phyloP scores from a whole-genome alignment of 1,140 invertebrate species.

The Leptopilina clavipes region DNA sequence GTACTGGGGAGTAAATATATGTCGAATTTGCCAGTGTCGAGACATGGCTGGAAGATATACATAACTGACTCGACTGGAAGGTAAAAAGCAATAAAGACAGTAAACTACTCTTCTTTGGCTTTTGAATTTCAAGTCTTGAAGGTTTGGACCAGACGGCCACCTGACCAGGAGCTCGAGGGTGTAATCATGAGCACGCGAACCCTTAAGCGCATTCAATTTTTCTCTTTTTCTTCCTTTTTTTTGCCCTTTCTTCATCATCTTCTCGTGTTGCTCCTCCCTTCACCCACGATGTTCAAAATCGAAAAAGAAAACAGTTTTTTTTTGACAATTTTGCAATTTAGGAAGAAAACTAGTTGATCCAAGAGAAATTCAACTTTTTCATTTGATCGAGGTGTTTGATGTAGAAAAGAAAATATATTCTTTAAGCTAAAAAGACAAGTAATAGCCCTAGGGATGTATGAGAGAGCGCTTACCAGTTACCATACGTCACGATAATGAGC shows the following conservation, averaged over 20 bases:
- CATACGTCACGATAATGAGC: slow-evolving; percentile 59
- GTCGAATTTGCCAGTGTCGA: slow-evolving; percentile 9
- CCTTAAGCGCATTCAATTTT: slow-evolving; percentile 45
- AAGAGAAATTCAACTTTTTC: too few relatives aligned
- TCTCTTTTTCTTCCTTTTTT: slow-evolving; percentile 40
- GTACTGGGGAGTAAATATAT: slow-evolving; percentile 15
- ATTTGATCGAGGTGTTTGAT: neutral
- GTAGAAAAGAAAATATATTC: neutral
- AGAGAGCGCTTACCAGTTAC: slow-evolving; percentile 45
- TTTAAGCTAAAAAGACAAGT: slow-evolving; percentile 12
- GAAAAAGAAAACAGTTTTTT: too few relatives aligned
- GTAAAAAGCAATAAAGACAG: slow-evolving; percentile 3
- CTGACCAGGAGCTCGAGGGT: slow-evolving; percentile 66
- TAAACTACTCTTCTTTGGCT: slow-evolving; percentile 48
- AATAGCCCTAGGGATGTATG: slow-evolving; percentile 39
- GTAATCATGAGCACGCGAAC: slow-evolving; percentile 71
- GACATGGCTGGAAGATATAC: slow-evolving; percentile 22
- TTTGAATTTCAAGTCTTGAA: slow-evolving; percentile 63
- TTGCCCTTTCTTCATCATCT: too few relatives aligned
- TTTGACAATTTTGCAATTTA: too few relatives aligned
- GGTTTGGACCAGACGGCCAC: slow-evolving; percentile 60
- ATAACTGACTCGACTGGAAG: slow-evolving; percentile 25
- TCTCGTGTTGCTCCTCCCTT: neutral
- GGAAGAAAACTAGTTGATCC: too few relatives aligned
- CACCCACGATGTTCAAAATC: neutral